Conservation (phyloP, 1,140 invertebrate genomes). For the Ceratoteleas bidentatus region DNA sequence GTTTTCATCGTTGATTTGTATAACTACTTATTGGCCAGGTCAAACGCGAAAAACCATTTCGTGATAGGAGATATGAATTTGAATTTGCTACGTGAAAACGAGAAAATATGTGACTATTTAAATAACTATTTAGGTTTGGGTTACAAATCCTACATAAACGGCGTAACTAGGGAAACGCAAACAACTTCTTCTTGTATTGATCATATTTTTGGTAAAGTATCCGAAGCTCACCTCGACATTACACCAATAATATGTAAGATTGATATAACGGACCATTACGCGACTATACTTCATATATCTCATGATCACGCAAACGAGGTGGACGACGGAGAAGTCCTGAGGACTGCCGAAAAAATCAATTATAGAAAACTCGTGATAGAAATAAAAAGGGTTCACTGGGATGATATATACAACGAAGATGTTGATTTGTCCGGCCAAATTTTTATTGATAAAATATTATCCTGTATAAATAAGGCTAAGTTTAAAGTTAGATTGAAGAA, state of each 20-base stretch:
- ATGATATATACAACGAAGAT: no score
- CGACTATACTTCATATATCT: background rate
- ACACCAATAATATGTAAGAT: background rate
- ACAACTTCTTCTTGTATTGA: background rate
- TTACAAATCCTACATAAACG: background rate
- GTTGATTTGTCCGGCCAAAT: no score
- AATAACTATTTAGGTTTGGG: constrained; percentile 1
- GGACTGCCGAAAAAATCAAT: no score
- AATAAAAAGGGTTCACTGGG: no score
- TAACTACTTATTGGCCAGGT: background rate
- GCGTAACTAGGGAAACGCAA: background rate
- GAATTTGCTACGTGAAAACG: background rate
- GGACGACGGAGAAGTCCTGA: background rate
- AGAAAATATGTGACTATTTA: background rate
- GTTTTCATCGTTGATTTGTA: background rate
- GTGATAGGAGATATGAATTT: background rate
- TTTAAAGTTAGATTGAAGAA: background rate
- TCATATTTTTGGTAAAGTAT: background rate
- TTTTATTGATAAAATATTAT: no score
- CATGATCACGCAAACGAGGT: no score
- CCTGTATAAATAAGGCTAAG: no score
- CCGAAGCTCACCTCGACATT: background rate
- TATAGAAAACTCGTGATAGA: no score
- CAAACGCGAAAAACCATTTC: background rate
- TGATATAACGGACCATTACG: background rate